Base-by-base conservation (phyloP, 2,888 invertebrate genomes). In the Onchidella celtica region DNA sequence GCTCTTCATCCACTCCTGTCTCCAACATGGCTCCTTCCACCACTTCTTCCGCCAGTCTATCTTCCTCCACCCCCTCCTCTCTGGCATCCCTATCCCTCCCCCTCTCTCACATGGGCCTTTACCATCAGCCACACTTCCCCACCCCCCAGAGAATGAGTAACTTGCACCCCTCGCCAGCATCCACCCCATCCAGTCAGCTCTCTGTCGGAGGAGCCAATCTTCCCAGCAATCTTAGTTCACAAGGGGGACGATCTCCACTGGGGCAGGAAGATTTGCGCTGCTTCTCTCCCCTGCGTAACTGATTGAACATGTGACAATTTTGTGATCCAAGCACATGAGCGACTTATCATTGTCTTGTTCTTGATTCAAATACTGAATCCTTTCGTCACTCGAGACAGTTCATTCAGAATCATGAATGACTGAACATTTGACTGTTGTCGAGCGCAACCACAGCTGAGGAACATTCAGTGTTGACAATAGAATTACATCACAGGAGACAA, bases 61-160 rank as follows among this genome's bases (percentile, higher is more conserved):
- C 79, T 70, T 68, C 77, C 70, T 66, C 82, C 69, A 63, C 79
- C 73, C 61, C 84, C 34, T 38, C 82, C 34, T 63, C 80, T 40
- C 57, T 80, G 63, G 55, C 78, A 27, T 55, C 82, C 73, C 34
- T 81, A 21, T 69, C 81, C 29, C 81, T 81, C 32, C 81, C 81
- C n/a, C 75, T 81, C 40, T n/a, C 68, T 24, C 81, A 81, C 40
- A 81, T 81, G 81, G 81, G 81, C 40, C 82, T 84, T 38, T 82
- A 82, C 36, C 84, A 84, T 32, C 84, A 84, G 40, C 47, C 82
- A 17, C 84, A 82, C 27, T 84, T 80, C 74, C 36, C 77, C 32
- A 63, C 61, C 47, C 66, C 80, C 21, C 81, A 81, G 57, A 57
- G 84, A 61, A 79, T 84, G 81, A 66, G 70, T n/a, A 82, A 77